Conservation (phyloP, 2,113 vertebrate genomes). For the Limnothrissa miodon region DNA sequence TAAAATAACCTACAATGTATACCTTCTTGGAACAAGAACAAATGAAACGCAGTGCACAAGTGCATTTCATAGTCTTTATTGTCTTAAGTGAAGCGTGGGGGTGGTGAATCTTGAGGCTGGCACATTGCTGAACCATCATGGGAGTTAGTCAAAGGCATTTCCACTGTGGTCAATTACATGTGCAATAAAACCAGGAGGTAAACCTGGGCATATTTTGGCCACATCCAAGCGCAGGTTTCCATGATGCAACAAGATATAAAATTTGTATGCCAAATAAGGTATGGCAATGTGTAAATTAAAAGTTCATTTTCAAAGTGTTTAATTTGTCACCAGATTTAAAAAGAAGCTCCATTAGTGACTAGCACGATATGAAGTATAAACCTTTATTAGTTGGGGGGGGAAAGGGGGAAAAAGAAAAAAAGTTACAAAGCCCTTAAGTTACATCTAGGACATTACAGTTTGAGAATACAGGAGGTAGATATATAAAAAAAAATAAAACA, state of each 20-base stretch:
- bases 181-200: not conserved
- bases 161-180: slow-evolving; percentile 9
- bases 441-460: slow-evolving; percentile 74
- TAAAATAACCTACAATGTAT: too few species aligned
- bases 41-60: not conserved
- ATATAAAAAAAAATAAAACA: slow-evolving; percentile 71
- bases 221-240: not conserved
- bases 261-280: too few species aligned
- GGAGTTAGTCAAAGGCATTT: not conserved
- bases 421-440: slow-evolving; percentile 81
- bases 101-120: not conserved
- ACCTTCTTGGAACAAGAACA: not conserved
- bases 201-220: slow-evolving; percentile 8
- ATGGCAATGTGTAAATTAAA: not conserved
- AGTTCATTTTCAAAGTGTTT: not conserved
- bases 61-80: not conserved
- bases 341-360: slow-evolving; percentile 1
- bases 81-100: not conserved
- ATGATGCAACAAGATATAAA: too few species aligned
- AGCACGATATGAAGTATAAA: not conserved
- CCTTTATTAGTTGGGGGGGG: not conserved
- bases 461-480: slow-evolving; percentile 85
- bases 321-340: slow-evolving; percentile 16
- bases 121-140: not conserved
- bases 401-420: not conserved